Conservation (phyloP, 2,797 vertebrate genomes). For the Pelodytes ibericus region DNA sequence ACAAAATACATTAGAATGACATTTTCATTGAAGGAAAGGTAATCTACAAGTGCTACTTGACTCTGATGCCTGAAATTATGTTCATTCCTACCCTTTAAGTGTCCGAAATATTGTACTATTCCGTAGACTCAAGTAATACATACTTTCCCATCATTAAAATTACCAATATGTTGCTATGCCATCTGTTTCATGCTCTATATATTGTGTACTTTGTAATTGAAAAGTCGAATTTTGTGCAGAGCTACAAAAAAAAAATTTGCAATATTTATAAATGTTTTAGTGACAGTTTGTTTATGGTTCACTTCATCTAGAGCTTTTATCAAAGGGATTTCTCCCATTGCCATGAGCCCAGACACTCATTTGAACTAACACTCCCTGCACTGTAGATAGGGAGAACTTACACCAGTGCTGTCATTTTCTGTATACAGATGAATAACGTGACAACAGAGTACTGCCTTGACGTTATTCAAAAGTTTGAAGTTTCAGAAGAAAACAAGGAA, state of each 20-base stretch:
- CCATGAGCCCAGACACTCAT: slow-evolving; percentile 22
- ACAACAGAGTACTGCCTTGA: slow-evolving; percentile 88
- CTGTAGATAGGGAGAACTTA: slow-evolving; percentile 22
- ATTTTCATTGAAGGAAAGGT: too few species aligned
- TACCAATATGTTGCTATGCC: background rate
- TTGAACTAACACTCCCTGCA: slow-evolving; percentile 41
- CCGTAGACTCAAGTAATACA: too few species aligned
- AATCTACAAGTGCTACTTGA: too few species aligned
- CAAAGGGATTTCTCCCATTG: slow-evolving; percentile 39
- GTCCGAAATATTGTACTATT: too few species aligned
- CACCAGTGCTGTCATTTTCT: slow-evolving; percentile 54
- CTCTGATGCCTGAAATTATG: too few species aligned
- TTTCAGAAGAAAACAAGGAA: slow-evolving; percentile 90
- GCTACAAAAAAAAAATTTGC: slow-evolving; percentile 23
- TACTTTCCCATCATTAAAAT: background rate
- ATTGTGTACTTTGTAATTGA: slow-evolving; percentile 23
- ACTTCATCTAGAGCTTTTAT: slow-evolving; percentile 21
- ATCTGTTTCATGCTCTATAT: slow-evolving; percentile 4
- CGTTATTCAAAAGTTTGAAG: slow-evolving; percentile 93
- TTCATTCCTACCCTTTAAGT: too few species aligned
- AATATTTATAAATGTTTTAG: slow-evolving; percentile 34
- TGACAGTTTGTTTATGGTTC: slow-evolving; percentile 49
- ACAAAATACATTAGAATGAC: too few species aligned
- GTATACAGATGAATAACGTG: slow-evolving; percentile 84
- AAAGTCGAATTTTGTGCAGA: slow-evolving; percentile 26